phyloP scores from a whole-genome alignment of 2,888 invertebrate species.

The Agrotis ipsilon region DNA sequence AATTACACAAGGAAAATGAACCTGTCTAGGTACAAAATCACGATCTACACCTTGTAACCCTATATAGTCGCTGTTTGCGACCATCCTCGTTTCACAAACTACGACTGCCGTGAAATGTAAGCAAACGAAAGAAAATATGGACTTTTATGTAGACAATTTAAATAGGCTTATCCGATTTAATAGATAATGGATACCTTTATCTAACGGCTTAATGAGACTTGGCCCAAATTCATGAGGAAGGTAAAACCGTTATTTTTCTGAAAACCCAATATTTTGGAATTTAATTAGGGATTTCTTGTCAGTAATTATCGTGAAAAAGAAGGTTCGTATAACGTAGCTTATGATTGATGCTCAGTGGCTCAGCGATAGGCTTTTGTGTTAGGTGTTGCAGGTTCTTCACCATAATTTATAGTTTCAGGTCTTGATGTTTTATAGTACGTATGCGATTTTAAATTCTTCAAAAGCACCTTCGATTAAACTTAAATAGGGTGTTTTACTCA shows the following conservation, averaged over 20 bases:
- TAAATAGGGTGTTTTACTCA: too few species aligned
- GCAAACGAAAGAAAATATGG: neutral
- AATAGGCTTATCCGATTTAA: slow-evolving; percentile 28
- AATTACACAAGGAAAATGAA: too few species aligned
- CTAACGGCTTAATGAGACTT: slow-evolving; percentile 13
- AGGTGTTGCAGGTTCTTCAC: too few species aligned
- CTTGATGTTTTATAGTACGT: too few species aligned
- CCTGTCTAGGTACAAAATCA: too few species aligned
- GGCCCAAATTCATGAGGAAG: neutral
- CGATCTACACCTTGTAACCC: neutral
- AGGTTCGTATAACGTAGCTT: neutral
- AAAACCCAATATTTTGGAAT: neutral
- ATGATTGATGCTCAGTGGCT: too few species aligned
- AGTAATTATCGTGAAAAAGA: neutral
- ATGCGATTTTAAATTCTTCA: too few species aligned
- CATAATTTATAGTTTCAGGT: too few species aligned
- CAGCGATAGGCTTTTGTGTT: too few species aligned
- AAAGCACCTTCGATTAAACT: too few species aligned
- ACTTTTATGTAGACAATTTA: slow-evolving; percentile 8
- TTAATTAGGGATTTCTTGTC: slow-evolving; percentile 4
- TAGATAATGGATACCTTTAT: slow-evolving; percentile 16
- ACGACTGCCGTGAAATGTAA: neutral
- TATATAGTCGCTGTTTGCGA: too few species aligned
- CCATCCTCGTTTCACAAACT: too few species aligned
- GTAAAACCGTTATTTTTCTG: slow-evolving; percentile 3